Evolutionary conservation across 2,797 vertebrate genomes (phyloP), one percentile per base, ranked within the genome.

Genomic region (Valencia hispanica): DNA sequence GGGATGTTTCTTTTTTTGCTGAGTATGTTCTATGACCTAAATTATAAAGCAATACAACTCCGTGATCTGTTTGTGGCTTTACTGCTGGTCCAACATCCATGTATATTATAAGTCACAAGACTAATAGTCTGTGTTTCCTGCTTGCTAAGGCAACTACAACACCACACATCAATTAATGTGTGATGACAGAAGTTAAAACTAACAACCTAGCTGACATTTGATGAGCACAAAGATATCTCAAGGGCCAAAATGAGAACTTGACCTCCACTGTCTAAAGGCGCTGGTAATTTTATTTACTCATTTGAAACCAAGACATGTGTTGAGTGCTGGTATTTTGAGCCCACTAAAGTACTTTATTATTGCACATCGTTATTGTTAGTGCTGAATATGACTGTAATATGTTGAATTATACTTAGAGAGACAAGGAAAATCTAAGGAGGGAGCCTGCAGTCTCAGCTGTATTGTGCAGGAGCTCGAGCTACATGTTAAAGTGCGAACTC

Each of bases 401-500:
- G 84, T 84, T 43, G 79, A 63, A 48, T 74, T 80, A 86, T 70
- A 74, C 89, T 90, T 84, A 68, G 86, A 83, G 74, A 83, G 20
- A 32, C 34, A 48, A 48, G 53, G 50, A 66, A 61, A 8, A 4
- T 43, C 61, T 73, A 72, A 11, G 18, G 55, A 74, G 20, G 43
- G 2, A 25, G 14, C 11, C 0, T 14, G 80, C 85, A 72, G 45
- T 15, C 83, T 90, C 80, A 82, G 87, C 86, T 63, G 79, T 89
- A 45, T 85, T 55, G 70, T 79, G 69, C 5, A 74, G 22, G 55
- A 78, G 68, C 79, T 80, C 75, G 70, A 68, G 86, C 74, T 66
- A 84, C 86, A 84, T 15, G 87, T 72, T 72, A 5, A 74, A 75
- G 68, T 68, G 88, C 86, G 70, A 77, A 81, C 48, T 92, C 87